Conservation (phyloP, 2,888 invertebrate species). For the Luffia ferchaultella region DNA sequence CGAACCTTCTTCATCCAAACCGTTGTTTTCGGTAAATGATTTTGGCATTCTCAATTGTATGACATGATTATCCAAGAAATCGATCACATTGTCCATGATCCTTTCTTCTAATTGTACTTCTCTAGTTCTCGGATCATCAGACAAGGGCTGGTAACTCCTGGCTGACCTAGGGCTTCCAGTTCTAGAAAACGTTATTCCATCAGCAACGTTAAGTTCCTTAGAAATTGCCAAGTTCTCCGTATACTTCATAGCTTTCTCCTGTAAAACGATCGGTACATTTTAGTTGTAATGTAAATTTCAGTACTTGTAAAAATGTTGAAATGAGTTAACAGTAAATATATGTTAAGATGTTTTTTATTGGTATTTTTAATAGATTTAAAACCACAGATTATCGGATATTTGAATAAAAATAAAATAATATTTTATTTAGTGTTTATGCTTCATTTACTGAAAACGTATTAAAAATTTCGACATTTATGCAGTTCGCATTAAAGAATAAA, state of each 20-base stretch:
- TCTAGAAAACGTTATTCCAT: constrained; percentile 47
- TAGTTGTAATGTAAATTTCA: background rate
- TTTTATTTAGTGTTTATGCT: no score
- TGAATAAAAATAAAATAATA: no score
- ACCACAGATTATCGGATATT: no score
- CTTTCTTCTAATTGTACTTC: constrained; percentile 50
- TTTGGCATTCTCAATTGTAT: constrained; percentile 55
- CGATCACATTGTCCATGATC: constrained; percentile 51
- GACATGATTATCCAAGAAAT: constrained; percentile 51
- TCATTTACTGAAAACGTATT: no score
- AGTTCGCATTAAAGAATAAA: no score
- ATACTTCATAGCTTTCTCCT: constrained; percentile 58
- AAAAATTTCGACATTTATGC: no score
- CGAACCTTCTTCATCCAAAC: constrained; percentile 50
- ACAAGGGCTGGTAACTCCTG: constrained; percentile 48
- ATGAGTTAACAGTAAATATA: no score
- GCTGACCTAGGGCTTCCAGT: constrained; percentile 50
- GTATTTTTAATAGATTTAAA: no score
- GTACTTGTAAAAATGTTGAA: no score
- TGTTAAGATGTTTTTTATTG: no score
- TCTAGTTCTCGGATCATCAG: constrained; percentile 48
- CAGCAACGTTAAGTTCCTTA: constrained; percentile 42
- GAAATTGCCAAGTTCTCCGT: constrained; percentile 52
- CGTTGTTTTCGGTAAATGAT: constrained; percentile 47
- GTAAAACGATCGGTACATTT: constrained; percentile 14